A percentile compares a stretch with the other conserved stretches of the same genome.
Evolutionary conservation across 2,797 vertebrate species (phyloP).

Genomic region (Ataeniobius toweri): DNA sequence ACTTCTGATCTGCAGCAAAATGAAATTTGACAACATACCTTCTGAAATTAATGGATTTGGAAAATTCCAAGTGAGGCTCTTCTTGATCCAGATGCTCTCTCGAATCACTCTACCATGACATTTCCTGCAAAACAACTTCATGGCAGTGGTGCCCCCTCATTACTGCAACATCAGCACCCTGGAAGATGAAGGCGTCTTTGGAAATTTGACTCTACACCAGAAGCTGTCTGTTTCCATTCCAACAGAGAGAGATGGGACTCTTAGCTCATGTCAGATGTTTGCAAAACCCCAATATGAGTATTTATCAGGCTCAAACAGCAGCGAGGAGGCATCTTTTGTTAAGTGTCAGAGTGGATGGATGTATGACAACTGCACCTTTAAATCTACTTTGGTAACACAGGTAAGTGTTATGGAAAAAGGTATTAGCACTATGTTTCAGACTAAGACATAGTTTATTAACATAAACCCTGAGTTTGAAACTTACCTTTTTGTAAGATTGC

Average conservation of each 20-base stretch:
- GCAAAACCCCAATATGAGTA: conserved; percentile 67
- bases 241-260: conserved; percentile 73
- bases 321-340: conserved; percentile 36
- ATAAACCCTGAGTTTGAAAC: not conserved
- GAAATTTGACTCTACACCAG: conserved; percentile 82
- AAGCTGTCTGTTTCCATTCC: conserved; percentile 81
- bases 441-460: not conserved
- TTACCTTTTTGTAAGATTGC: not conserved
- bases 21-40: conserved; percentile 90
- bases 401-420: conserved; percentile 67
- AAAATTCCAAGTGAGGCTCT: conserved; percentile 83
- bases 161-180: conserved; percentile 80
- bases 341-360: conserved; percentile 88
- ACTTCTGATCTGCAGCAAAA: conserved; percentile 50
- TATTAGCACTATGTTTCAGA: not conserved
- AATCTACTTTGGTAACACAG: conserved; percentile 88
- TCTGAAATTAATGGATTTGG: conserved; percentile 87
- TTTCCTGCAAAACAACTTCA: conserved; percentile 90
- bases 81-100: conserved; percentile 80
- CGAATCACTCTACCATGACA: conserved; percentile 86
- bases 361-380: conserved; percentile 86
- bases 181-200: conserved; percentile 62
- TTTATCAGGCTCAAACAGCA: conserved; percentile 54
- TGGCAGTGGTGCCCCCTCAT: conserved; percentile 85
- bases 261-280: conserved; percentile 86